phyloP scores from a whole-genome alignment of 2,797 vertebrate species.

The Distichodus sexfasciatus region DNA sequence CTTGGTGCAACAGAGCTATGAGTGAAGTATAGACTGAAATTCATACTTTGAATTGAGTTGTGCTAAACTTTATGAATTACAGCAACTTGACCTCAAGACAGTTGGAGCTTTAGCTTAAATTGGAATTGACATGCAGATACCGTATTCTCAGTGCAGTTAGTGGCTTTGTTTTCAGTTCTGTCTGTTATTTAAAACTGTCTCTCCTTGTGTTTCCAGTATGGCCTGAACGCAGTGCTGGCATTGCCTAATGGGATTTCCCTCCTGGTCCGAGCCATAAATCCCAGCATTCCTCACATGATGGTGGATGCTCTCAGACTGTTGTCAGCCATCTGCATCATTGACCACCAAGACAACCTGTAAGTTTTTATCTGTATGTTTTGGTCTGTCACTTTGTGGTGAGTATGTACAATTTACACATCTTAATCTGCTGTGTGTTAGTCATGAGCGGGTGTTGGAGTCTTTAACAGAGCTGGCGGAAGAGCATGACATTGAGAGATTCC shows the following conservation, averaged over 20 bases:
- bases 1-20: no score
- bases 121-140: no score
- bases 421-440: slow-evolving; percentile 60
- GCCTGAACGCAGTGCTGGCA: slow-evolving; percentile 87
- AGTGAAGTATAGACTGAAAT: no score
- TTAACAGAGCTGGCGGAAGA: slow-evolving; percentile 86
- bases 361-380: slow-evolving; percentile 25
- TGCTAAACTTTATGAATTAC: no score
- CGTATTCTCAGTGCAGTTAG: neutral
- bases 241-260: slow-evolving; percentile 83
- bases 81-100: no score
- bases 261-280: slow-evolving; percentile 85
- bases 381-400: neutral
- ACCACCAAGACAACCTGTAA: slow-evolving; percentile 84
- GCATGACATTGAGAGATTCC: slow-evolving; percentile 84
- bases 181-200: no score
- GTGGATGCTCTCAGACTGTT: slow-evolving; percentile 85
- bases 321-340: slow-evolving; percentile 88
- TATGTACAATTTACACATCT: neutral
- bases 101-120: no score
- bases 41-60: no score
- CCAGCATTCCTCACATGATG: slow-evolving; percentile 86
- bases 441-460: slow-evolving; percentile 87
- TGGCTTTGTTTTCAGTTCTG: neutral
- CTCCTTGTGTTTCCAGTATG: no score